Conservation (phyloP, 2,113 vertebrate genomes). For the Cephalophus harveyi region DNA sequence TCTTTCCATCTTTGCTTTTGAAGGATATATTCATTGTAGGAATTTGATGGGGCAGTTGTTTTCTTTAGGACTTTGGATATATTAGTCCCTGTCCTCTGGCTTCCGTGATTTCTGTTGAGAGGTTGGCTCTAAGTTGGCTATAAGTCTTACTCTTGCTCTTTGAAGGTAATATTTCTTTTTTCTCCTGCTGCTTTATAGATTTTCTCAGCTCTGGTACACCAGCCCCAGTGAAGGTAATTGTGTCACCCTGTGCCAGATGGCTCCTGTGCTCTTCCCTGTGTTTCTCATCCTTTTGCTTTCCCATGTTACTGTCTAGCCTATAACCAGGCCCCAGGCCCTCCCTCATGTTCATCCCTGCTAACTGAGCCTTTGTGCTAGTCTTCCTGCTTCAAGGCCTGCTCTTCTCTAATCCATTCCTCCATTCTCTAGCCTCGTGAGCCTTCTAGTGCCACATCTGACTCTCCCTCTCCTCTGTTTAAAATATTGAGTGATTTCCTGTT, state of each 20-base stretch:
- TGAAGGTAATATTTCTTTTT: slow-evolving; percentile 24
- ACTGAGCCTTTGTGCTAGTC: neutral
- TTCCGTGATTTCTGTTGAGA: slow-evolving; percentile 16
- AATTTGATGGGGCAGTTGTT: slow-evolving; percentile 43
- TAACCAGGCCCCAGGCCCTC: no score
- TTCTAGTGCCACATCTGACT: neutral
- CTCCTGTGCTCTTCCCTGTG: neutral
- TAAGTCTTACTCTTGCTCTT: slow-evolving; percentile 21
- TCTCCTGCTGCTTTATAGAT: slow-evolving; percentile 13
- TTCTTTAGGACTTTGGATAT: slow-evolving; percentile 6
- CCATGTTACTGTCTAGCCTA: neutral
- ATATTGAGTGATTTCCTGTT: neutral
- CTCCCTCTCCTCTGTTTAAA: neutral
- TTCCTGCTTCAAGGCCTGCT: neutral
- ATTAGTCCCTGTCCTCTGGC: slow-evolving; percentile 21
- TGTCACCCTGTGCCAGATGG: neutral
- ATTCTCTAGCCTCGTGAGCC: neutral
- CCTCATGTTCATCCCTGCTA: neutral
- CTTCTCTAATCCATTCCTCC: neutral
- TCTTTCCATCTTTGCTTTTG: slow-evolving; percentile 27
- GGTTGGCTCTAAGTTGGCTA: neutral
- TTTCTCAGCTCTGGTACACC: neutral
- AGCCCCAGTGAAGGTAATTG: slow-evolving; percentile 36
- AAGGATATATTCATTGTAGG: neutral
- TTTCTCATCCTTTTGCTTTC: neutral